A percentile compares a stretch with the other conserved stretches of the same genome.
Conservation (phyloP, 1,140 invertebrate genomes). For the Hycleus phaleratus region DNA sequence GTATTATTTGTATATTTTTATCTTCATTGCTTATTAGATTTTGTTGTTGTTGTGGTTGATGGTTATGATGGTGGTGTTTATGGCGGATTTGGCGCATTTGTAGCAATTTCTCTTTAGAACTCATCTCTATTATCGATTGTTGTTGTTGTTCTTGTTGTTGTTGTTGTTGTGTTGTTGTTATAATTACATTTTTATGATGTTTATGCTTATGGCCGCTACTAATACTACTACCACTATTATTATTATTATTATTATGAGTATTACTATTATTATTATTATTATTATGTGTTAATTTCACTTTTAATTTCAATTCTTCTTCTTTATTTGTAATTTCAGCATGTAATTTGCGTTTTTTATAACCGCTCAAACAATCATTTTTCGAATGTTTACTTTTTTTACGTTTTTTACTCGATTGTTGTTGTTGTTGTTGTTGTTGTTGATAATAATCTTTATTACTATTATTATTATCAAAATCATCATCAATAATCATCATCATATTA, state of each 20-base stretch:
- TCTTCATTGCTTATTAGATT: background rate
- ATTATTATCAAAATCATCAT: too few relatives aligned
- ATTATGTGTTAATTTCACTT: conserved; percentile 37
- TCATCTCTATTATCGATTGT: conserved; percentile 9
- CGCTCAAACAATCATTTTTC: conserved; percentile 28
- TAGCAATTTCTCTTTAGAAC: conserved; percentile 35
- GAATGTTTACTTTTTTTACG: conserved; percentile 36
- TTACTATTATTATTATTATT: conserved; percentile 36
- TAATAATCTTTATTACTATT: too few relatives aligned
- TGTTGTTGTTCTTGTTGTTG: background rate
- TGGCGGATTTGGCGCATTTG: conserved; percentile 39
- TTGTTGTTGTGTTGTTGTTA: too few relatives aligned
- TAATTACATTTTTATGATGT: conserved; percentile 28
- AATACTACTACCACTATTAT: too few relatives aligned
- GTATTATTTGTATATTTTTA: conserved; percentile 6
- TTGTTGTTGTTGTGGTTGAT: background rate
- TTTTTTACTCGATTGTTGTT: conserved; percentile 33
- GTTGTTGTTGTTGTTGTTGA: background rate
- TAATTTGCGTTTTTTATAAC: conserved; percentile 35
- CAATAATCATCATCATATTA: conserved; percentile 8
- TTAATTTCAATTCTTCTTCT: conserved; percentile 36
- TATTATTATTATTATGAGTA: conserved; percentile 26
- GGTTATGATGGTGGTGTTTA: conserved; percentile 24
- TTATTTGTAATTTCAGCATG: conserved; percentile 37
- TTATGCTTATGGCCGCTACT: conserved; percentile 34